Percentiles rank a stretch among this genome's conserved stretches.
Conservation (phyloP, 1,140 invertebrate genomes). For the Pollicipes pollicipes region DNA sequence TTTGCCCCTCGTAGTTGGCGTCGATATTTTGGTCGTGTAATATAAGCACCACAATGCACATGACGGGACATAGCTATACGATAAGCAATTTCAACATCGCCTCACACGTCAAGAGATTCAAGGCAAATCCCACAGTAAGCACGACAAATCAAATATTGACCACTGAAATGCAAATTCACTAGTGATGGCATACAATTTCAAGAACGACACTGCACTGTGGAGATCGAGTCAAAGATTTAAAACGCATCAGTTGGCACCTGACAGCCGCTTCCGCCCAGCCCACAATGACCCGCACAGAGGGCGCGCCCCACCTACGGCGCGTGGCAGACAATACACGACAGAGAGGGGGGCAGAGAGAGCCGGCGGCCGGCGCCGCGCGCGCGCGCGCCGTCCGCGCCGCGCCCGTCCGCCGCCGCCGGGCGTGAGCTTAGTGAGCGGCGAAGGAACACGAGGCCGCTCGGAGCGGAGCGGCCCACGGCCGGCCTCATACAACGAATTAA, state of each 20-base stretch:
- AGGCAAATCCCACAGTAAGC: not conserved
- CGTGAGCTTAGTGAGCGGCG: no score
- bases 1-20: not conserved
- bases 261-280: not conserved
- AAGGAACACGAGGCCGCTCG: no score
- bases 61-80: not conserved
- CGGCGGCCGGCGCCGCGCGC: no score
- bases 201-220: not conserved
- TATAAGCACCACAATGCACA: conserved; percentile 1
- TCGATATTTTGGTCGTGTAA: not conserved
- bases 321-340: not conserved
- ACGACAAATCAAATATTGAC: not conserved
- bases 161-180: not conserved
- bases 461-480: no score
- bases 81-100: not conserved
- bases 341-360: not conserved
- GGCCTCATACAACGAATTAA: not conserved
- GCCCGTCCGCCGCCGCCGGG: no score
- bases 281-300: not conserved
- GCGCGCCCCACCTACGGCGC: no score
- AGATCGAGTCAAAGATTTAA: conserved; percentile 2
- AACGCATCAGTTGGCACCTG: not conserved
- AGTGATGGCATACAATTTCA: conserved; percentile 2
- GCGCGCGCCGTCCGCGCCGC: no score
- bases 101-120: not conserved